Evolutionary conservation across 2,888 invertebrate genomes (phyloP).

Genomic region (Ferdinandea cuprea): DNA sequence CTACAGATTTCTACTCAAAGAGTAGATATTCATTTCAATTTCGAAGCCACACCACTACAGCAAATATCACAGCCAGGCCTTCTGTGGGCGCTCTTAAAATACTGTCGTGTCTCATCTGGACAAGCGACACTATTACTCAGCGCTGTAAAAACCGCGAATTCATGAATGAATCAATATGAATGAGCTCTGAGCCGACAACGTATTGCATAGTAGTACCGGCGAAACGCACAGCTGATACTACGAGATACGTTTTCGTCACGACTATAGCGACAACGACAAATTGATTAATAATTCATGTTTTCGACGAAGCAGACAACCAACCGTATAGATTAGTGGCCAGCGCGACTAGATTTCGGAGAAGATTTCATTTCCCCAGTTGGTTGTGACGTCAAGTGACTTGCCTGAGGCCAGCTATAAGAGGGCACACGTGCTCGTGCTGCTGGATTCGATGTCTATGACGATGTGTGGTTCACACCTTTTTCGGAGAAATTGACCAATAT

Average conservation of each 20-base stretch:
- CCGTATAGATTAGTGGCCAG: not conserved
- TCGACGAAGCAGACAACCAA: constrained; percentile 3
- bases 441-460: not conserved
- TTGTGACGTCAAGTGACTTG: constrained; percentile 17
- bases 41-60: constrained; percentile 5
- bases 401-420: not conserved
- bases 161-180: constrained; percentile 65
- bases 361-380: not conserved
- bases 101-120: constrained; percentile 4
- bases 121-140: constrained; percentile 47
- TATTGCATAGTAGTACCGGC: constrained; percentile 11
- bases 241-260: constrained; percentile 23
- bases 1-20: constrained; percentile 21
- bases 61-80: constrained; percentile 11
- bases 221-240: constrained; percentile 47
- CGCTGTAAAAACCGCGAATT: constrained; percentile 50
- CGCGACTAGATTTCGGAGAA: not conserved
- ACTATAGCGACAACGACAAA: not conserved
- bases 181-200: not conserved
- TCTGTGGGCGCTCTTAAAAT: constrained; percentile 11
- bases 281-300: constrained; percentile 26
- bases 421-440: not conserved
- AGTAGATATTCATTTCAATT: not conserved
- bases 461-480: no score
- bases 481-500: no score